These are phyloP conservation scores for Hylia prasina DNA, from an alignment of 2,113 vertebrate species.

Conservation along the genomic window DNA sequence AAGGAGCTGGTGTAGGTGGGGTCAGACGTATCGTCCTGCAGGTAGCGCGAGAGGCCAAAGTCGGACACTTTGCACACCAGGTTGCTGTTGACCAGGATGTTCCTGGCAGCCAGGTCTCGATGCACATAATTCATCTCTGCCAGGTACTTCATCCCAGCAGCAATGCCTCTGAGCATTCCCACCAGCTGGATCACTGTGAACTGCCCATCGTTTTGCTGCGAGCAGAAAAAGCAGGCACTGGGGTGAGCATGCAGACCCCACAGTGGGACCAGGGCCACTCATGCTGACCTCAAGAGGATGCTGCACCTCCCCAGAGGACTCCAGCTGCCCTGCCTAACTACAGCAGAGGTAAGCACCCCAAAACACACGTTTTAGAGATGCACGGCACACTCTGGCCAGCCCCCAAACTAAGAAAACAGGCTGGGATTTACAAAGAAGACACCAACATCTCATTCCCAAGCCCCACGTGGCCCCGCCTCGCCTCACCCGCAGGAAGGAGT, in stretches of 20 bases:
- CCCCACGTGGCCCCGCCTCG: fast-evolving
- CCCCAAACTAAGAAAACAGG: neutral
- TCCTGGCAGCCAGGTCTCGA: slow-evolving; percentile 93
- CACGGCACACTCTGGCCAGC: fast-evolving
- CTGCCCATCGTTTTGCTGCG: slow-evolving; percentile 95
- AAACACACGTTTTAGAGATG: neutral
- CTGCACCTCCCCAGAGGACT: neutral
- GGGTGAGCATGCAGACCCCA: neutral
- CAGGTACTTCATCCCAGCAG: slow-evolving; percentile 96
- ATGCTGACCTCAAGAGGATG: neutral
- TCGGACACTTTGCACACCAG: slow-evolving; percentile 97
- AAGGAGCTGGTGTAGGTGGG: slow-evolving; percentile 98
- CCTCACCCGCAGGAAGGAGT: slow-evolving; percentile 96
- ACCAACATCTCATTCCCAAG: neutral
- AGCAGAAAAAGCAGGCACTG: neutral
- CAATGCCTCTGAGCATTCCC: slow-evolving; percentile 96
- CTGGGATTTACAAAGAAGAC: neutral
- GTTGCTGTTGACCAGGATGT: slow-evolving; percentile 98
- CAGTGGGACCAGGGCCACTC: fast-evolving
- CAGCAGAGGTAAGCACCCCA: neutral
- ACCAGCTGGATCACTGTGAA: slow-evolving; percentile 98
- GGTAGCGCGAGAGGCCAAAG: slow-evolving; percentile 94
- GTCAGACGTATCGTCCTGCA: slow-evolving; percentile 95
- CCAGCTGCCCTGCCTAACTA: neutral
- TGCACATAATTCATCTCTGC: slow-evolving; percentile 98